phyloP scores from a whole-genome alignment of 2,113 vertebrate genomes.

The Euleptes europaea region DNA sequence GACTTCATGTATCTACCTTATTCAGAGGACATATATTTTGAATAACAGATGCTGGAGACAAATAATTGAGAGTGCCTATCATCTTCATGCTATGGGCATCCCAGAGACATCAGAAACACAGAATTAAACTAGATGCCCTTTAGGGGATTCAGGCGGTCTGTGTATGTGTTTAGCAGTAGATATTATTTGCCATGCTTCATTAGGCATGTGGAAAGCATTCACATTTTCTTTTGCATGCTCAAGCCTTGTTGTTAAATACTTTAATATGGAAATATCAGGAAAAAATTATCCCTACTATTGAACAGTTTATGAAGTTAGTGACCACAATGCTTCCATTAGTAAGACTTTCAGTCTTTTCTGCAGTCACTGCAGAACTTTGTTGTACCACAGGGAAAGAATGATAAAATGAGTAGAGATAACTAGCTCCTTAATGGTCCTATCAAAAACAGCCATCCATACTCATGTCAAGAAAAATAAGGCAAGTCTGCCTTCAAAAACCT shows the following conservation, averaged over 20 bases:
- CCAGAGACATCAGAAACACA: not conserved
- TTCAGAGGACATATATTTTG: too few relatives aligned
- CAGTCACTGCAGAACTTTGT: constrained; percentile 46
- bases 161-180: not conserved
- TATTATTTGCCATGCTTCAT: not conserved
- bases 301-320: constrained; percentile 40
- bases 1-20: too few relatives aligned
- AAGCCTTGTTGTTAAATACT: constrained; percentile 47
- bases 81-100: too few relatives aligned
- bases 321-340: constrained; percentile 55
- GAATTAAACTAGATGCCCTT: not conserved
- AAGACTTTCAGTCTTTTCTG: constrained; percentile 31
- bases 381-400: constrained; percentile 31
- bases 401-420: constrained; percentile 52
- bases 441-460: constrained; percentile 22
- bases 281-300: constrained; percentile 24
- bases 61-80: too few relatives aligned
- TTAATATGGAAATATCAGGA: constrained; percentile 36
- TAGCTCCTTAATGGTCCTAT: constrained; percentile 38
- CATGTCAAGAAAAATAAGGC: constrained; percentile 53
- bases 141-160: not conserved
- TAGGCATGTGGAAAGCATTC: not conserved
- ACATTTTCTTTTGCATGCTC: constrained; percentile 15
- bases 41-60: too few relatives aligned
- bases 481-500: constrained; percentile 31